Percentiles rank a stretch among this genome's conserved stretches.
Evolutionary conservation across 2,888 invertebrate genomes (phyloP).

Genomic region (Thera obeliscata): DNA sequence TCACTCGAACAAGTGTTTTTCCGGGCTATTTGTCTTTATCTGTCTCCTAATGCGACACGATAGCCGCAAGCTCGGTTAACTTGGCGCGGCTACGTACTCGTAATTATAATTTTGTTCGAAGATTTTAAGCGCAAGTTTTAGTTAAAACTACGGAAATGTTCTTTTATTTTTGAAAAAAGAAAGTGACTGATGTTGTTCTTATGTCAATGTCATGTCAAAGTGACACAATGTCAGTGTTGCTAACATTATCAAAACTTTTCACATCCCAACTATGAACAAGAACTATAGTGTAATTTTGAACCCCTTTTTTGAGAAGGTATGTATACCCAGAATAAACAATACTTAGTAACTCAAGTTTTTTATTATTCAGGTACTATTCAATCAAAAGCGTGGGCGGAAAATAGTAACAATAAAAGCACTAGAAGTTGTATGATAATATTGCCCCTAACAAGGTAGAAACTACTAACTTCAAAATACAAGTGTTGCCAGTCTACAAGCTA

Average conservation of each 20-base stretch:
- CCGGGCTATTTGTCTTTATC: conserved; percentile 83
- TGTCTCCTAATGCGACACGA: conserved; percentile 79
- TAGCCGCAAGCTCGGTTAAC: conserved; percentile 78
- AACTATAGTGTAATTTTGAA: too few relatives aligned
- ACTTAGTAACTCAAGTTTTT: too few relatives aligned
- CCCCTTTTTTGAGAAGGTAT: too few relatives aligned
- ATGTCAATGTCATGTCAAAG: too few relatives aligned
- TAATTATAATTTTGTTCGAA: conserved; percentile 40
- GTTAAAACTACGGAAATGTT: neutral
- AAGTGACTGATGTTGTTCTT: too few relatives aligned
- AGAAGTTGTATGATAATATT: conserved; percentile 3
- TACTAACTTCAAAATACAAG: conserved; percentile 36
- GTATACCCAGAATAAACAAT: too few relatives aligned
- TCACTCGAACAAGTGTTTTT: conserved; percentile 75
- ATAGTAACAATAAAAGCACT: neutral
- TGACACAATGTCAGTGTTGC: too few relatives aligned
- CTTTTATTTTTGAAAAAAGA: conserved; percentile 5
- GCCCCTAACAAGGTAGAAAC: conserved; percentile 49
- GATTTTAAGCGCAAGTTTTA: conserved; percentile 31
- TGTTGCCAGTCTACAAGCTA: conserved; percentile 48
- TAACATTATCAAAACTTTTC: too few relatives aligned
- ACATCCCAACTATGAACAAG: too few relatives aligned
- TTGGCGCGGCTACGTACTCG: conserved; percentile 53
- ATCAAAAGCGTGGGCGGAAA: too few relatives aligned
- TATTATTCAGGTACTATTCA: too few relatives aligned